Conservation (phyloP, 2,888 invertebrate species). For the Arenicola marina region DNA sequence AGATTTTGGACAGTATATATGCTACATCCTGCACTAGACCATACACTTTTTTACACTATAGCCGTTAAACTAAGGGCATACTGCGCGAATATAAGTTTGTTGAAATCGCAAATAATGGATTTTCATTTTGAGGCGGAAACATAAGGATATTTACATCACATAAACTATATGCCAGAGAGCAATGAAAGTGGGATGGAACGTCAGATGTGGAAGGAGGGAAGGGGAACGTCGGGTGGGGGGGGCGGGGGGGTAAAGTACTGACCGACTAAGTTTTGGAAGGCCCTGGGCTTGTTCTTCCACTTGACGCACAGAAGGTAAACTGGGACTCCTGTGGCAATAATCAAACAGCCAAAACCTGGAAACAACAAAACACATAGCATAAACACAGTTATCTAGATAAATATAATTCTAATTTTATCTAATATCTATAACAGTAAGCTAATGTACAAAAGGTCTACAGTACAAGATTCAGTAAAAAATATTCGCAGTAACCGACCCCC, state of each 20-base stretch:
- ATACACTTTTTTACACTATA: no score
- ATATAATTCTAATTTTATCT: background rate
- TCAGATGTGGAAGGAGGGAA: background rate
- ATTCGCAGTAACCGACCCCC: no score
- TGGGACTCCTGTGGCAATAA: conserved; percentile 77
- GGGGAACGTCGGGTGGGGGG: background rate
- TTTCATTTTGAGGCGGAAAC: no score
- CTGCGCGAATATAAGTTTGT: no score
- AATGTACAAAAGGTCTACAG: background rate
- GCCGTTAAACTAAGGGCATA: no score
- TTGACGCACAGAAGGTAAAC: conserved; percentile 82
- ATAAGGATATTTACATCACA: no score
- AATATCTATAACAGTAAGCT: background rate
- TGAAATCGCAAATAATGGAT: background rate
- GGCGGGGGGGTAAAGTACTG: conserved; percentile 24
- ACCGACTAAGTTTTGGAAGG: conserved; percentile 68
- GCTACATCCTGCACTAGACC: no score
- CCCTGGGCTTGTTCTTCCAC: conserved; percentile 77
- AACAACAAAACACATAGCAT: no score
- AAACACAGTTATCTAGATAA: no score
- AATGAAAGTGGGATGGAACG: background rate
- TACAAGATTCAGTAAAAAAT: background rate
- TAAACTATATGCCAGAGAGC: background rate
- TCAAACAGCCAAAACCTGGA: conserved; percentile 70
- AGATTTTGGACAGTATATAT: no score